Evolutionary conservation across 2,113 vertebrate genomes (phyloP).

Genomic region (Callopanchax toddi): DNA sequence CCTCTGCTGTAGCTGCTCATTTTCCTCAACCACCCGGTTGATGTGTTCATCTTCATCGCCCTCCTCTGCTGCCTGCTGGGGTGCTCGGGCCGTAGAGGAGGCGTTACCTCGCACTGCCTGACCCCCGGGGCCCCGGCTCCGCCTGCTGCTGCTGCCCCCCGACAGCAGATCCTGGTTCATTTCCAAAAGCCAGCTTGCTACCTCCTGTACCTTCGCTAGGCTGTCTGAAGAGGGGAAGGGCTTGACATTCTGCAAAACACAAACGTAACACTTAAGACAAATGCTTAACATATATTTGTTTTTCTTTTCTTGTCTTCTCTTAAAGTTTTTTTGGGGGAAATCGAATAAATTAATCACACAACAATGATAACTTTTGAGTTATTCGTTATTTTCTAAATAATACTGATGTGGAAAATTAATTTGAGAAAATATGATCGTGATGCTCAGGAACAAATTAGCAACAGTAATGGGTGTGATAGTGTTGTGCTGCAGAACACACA

Average conservation of each 20-base stretch:
- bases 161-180: slow-evolving; percentile 99
- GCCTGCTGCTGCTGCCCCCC: slow-evolving; percentile 96
- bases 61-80: slow-evolving; percentile 90
- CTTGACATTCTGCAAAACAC: slow-evolving; percentile 91
- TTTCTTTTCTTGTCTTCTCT: background rate
- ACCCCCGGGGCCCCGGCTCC: slow-evolving; percentile 89
- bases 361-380: too few species aligned
- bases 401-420: slow-evolving; percentile 55
- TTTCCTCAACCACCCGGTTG: slow-evolving; percentile 92
- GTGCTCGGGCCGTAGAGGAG: slow-evolving; percentile 86
- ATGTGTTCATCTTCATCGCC: slow-evolving; percentile 86
- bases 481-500: slow-evolving; percentile 60
- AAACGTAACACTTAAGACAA: background rate
- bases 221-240: slow-evolving; percentile 97
- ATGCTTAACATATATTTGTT: slow-evolving; percentile 6
- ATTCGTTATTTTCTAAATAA: slow-evolving; percentile 47
- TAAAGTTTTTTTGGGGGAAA: too few species aligned
- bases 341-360: too few species aligned
- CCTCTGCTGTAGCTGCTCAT: slow-evolving; percentile 79
- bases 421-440: slow-evolving; percentile 16
- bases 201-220: slow-evolving; percentile 99
- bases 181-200: slow-evolving; percentile 99
- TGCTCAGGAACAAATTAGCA: slow-evolving; percentile 28
- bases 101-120: slow-evolving; percentile 92
- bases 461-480: slow-evolving; percentile 33